Conservation (phyloP, 2,113 vertebrate species). For the Terrapene triunguis region DNA sequence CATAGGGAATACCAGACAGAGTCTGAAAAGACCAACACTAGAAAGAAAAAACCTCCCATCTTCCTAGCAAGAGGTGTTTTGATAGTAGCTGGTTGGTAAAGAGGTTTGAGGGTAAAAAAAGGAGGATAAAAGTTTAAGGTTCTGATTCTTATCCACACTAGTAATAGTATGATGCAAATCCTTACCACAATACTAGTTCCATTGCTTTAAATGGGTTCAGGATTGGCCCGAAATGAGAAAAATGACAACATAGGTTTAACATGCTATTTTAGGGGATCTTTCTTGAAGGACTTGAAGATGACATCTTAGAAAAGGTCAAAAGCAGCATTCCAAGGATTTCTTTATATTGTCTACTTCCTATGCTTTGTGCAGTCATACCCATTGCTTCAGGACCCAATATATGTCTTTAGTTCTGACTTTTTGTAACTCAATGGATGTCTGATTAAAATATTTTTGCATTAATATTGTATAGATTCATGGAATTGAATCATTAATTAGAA, state of each 20-base stretch:
- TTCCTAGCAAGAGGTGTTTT: neutral
- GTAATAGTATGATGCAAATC: neutral
- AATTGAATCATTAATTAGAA: constrained; percentile 27
- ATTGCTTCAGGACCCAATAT: neutral
- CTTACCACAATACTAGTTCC: neutral
- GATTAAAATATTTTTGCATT: neutral
- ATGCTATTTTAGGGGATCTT: neutral
- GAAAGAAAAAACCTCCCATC: neutral
- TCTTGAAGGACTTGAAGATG: neutral
- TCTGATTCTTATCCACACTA: neutral
- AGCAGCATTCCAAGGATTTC: neutral
- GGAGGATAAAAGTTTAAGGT: neutral
- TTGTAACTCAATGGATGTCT: neutral
- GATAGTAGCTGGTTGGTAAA: neutral
- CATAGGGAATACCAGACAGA: neutral
- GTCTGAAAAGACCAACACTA: neutral
- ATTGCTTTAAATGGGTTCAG: neutral
- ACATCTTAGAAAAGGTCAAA: neutral
- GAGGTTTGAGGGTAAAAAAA: neutral
- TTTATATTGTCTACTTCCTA: neutral
- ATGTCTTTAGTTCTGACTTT: neutral
- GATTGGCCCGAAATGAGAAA: neutral
- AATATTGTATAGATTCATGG: neutral
- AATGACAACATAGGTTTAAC: neutral
- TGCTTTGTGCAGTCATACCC: neutral